These are phyloP conservation scores for Phyllostomus hastatus DNA, from an alignment of 2,113 vertebrate species.

Conservation along the genomic window DNA sequence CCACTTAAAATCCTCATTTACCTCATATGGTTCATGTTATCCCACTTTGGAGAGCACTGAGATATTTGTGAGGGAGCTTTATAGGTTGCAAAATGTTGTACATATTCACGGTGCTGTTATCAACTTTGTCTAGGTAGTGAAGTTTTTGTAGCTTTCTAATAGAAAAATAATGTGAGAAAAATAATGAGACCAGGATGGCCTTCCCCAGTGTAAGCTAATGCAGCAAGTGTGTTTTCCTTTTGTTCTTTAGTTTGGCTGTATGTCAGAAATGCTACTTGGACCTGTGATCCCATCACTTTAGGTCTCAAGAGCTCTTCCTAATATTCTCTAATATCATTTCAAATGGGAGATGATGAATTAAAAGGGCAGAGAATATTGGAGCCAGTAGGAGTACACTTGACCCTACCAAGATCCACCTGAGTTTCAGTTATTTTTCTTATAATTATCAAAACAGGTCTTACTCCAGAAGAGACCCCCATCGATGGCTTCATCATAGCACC, in stretches of 20 bases:
- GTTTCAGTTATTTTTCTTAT: background rate
- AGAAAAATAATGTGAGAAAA: background rate
- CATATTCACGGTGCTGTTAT: background rate
- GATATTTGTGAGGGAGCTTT: background rate
- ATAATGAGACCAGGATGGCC: background rate
- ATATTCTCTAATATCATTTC: background rate
- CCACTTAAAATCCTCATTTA: background rate
- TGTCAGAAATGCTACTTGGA: background rate
- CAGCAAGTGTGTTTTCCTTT: background rate
- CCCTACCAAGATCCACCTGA: background rate
- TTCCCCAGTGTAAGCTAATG: background rate
- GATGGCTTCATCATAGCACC: background rate
- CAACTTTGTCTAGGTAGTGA: background rate
- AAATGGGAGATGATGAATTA: background rate
- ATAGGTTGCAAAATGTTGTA: background rate
- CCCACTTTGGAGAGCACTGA: background rate
- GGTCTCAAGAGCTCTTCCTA: background rate
- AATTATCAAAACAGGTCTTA: background rate
- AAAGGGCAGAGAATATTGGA: background rate
- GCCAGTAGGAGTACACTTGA: background rate
- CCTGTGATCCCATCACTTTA: background rate
- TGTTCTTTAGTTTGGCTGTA: background rate
- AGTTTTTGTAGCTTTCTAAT: background rate
- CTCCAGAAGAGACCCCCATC: background rate
- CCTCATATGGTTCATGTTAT: background rate